Conservation (phyloP, 2,113 vertebrate species). For the Stercorarius parasiticus region DNA sequence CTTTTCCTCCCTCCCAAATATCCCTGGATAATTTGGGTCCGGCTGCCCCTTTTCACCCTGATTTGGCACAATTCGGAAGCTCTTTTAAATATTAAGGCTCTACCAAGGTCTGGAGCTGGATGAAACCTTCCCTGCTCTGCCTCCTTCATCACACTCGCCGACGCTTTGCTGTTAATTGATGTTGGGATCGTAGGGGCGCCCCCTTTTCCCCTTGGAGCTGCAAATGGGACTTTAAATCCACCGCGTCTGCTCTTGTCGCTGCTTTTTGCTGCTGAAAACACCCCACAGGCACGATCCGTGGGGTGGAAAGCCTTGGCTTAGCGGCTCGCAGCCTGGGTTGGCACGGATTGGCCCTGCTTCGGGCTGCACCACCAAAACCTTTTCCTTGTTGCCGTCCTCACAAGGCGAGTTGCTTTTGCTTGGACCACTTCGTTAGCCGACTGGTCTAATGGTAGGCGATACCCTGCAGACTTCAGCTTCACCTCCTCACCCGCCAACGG, state of each 20-base stretch:
- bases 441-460: neutral
- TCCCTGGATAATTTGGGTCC: neutral
- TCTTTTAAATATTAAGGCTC: neutral
- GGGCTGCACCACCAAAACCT: neutral
- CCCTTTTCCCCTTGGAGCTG: neutral
- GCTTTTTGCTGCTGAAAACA: neutral
- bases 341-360: no score
- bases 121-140: neutral
- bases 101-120: neutral
- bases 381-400: no score
- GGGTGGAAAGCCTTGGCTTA: neutral
- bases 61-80: neutral
- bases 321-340: neutral
- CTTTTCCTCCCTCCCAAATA: neutral
- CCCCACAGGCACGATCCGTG: neutral
- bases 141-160: accelerated
- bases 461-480: neutral
- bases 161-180: neutral
- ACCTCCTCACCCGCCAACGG: neutral
- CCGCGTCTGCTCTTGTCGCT: accelerated
- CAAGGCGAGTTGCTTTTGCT: neutral
- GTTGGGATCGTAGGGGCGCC: neutral
- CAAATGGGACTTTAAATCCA: neutral
- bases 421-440: neutral
- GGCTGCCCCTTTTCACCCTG: neutral